Evolutionary conservation across 2,888 invertebrate genomes (phyloP), one percentile per base, ranked within the genome.

Genomic region (Pterostichus madidus): DNA sequence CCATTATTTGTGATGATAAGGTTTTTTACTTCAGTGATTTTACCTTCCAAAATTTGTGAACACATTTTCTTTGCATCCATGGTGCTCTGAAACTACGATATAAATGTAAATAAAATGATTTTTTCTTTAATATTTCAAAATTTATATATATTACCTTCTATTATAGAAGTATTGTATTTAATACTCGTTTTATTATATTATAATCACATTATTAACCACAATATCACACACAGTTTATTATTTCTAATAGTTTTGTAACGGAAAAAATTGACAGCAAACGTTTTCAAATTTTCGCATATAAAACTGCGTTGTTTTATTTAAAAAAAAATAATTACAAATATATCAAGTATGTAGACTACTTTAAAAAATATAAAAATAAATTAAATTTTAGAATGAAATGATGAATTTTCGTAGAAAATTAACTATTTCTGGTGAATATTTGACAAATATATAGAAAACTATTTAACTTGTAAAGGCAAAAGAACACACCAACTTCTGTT

Each of bases 51-150:
- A 13, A 80, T 73, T 8, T 13, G 35, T n/a, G 49, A 5, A 24
- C 52, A n/a, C 15, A 80, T n/a, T 11, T 6, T 73, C n/a, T 56
- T 53, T 24, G 11, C 24, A 53, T 80, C 73, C 80, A 80, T 80
- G 13, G 13, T 71, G 17, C 10, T 44, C 68, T 71, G 15, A 44
- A 71, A 68, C 6, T 35, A 39, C 0, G 10, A 24, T 11, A 31
- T 11, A 10, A 39, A 39, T 64, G 31, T 39, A 59, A 1, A 59
- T 24, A 59, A 3, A 13, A 10, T 64, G 13, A 0, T 32, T 13
- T 39, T 39, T 39, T 7, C 39, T 7, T 8, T 5, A 13, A 8
- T 32, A 35, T 39, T 13, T 64, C n/a, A 31, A 64, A 31, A 13
- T 35, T 0, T 3, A 64, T 35, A 13, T 64, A 5, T 2, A 49